Conservation (phyloP, 2,797 vertebrate species). For the Halcyon smyrnensis region DNA sequence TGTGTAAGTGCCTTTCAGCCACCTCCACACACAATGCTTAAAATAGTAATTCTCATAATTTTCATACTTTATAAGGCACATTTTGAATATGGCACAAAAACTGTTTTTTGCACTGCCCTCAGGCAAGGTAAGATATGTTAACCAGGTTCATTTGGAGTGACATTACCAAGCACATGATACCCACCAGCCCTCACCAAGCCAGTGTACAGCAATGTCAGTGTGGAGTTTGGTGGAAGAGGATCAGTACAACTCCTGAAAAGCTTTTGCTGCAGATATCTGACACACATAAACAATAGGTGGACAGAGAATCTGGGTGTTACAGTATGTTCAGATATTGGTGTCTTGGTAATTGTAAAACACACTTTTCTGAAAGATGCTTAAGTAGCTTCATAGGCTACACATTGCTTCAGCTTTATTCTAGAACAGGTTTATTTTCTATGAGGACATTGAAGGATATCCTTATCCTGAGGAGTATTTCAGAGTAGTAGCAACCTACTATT, state of each 20-base stretch:
- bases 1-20: background rate
- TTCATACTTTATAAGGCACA: background rate
- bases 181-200: background rate
- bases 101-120: background rate
- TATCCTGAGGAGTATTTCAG: background rate
- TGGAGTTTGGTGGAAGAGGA: background rate
- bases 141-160: background rate
- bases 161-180: background rate
- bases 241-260: background rate
- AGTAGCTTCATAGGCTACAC: background rate
- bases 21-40: background rate
- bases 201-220: fast-evolving
- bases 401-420: background rate
- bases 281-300: background rate
- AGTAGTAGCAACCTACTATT: background rate
- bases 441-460: background rate
- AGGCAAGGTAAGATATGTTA: background rate
- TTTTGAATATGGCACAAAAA: background rate
- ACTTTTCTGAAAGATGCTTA: background rate
- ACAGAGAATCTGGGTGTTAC: background rate
- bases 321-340: background rate
- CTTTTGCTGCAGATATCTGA: background rate
- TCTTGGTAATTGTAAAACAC: background rate
- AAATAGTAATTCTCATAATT: background rate
- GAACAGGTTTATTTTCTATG: background rate